A percentile compares a stretch with the other conserved stretches of the same genome.
Evolutionary conservation across 92 coral and sea anemone species (phyloP).

Genomic region (Bergia sp.): DNA sequence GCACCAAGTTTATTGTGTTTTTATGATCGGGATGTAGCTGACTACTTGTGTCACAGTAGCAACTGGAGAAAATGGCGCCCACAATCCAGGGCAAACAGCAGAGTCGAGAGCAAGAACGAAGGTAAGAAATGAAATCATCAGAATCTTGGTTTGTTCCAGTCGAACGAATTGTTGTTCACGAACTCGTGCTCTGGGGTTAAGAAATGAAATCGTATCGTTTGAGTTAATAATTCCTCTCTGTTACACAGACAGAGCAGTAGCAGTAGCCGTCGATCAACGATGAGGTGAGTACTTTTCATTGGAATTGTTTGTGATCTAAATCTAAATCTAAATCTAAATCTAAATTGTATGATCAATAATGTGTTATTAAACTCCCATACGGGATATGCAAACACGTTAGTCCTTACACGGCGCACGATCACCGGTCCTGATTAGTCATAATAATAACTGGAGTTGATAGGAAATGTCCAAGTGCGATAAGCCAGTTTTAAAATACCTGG

Average conservation of each 20-base stretch:
- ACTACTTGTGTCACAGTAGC: neutral
- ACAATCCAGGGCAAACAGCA: slow-evolving; percentile 44
- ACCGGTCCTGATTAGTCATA: no score
- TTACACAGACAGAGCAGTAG: slow-evolving; percentile 25
- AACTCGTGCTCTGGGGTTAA: neutral
- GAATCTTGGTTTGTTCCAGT: neutral
- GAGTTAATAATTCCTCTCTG: neutral
- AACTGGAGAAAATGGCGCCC: slow-evolving; percentile 29
- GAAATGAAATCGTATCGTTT: neutral
- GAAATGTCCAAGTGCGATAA: no score
- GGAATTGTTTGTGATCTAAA: neutral
- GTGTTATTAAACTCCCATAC: no score
- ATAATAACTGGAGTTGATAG: no score
- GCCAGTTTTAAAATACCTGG: no score
- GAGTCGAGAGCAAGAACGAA: slow-evolving; percentile 35
- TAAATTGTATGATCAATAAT: neutral
- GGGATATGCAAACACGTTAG: no score
- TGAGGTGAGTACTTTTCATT: neutral
- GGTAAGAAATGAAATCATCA: neutral
- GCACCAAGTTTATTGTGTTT: neutral
- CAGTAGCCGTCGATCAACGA: slow-evolving; percentile 36
- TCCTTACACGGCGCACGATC: no score
- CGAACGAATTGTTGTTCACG: slow-evolving; percentile 17
- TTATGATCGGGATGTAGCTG: neutral
- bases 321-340: no score